These are phyloP conservation scores for Hypsibius dujardini DNA, from an alignment of 1,140 invertebrate species.

Conservation along the genomic window DNA sequence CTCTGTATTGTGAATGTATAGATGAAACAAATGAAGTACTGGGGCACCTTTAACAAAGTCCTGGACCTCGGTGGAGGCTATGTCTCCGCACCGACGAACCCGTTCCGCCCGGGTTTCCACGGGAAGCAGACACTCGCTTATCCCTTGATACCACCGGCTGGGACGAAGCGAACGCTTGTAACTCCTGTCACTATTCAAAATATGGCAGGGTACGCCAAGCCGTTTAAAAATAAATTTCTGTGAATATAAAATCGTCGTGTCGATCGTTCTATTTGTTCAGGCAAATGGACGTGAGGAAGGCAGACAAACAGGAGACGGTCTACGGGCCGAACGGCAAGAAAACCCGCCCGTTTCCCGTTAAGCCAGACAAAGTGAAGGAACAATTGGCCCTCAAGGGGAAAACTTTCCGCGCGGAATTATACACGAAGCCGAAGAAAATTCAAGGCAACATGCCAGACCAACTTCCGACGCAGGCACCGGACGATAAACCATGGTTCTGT, in stretches of 20 bases:
- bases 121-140: neutral
- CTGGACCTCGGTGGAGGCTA: neutral
- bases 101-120: conserved; percentile 6
- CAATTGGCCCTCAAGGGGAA: neutral
- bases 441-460: neutral
- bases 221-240: neutral
- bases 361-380: neutral
- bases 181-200: neutral
- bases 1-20: neutral
- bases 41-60: neutral
- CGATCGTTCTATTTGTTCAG: neutral
- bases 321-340: neutral
- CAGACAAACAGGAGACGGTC: conserved; percentile 4
- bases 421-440: neutral
- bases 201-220: neutral
- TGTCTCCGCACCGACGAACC: neutral
- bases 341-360: neutral
- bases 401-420: neutral
- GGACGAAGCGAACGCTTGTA: neutral
- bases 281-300: conserved; percentile 2
- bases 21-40: conserved; percentile 7
- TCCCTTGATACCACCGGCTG: conserved; percentile 9
- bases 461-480: neutral
- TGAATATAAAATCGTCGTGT: neutral
- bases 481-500: neutral